Evolutionary conservation across 1,140 invertebrate species (phyloP).

Genomic region (Tribolium castaneum): DNA sequence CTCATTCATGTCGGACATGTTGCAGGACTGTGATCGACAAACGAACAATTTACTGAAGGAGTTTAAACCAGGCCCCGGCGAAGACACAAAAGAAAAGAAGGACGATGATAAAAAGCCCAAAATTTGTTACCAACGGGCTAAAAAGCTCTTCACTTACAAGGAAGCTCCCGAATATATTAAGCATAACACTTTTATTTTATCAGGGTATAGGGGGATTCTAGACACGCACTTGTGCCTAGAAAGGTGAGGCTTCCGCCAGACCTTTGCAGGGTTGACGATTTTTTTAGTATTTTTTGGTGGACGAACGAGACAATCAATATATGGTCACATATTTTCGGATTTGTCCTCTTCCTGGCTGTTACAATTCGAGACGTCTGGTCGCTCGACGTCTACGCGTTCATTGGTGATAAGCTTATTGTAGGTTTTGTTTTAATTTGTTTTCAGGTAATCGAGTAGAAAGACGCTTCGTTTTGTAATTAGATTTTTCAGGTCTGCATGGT

Average conservation of each 20-base stretch:
- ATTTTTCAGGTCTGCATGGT: constrained; percentile 89
- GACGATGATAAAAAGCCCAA: constrained; percentile 7
- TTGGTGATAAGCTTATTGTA: constrained; percentile 87
- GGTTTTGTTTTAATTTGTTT: constrained; percentile 86
- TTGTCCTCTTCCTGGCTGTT: constrained; percentile 86
- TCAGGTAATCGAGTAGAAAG: constrained; percentile 70
- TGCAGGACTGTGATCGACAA: constrained; percentile 16
- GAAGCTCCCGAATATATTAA: constrained; percentile 82
- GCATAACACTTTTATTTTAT: constrained; percentile 76
- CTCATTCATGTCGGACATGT: background rate
- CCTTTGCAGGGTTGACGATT: background rate
- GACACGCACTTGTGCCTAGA: constrained; percentile 86
- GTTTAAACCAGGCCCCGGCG: constrained; percentile 40
- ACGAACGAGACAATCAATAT: constrained; percentile 98
- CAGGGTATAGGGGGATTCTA: constrained; percentile 80
- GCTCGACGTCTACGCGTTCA: constrained; percentile 80
- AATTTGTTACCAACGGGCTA: constrained; percentile 64
- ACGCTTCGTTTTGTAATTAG: background rate
- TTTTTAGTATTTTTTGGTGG: constrained; percentile 91
- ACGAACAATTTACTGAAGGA: background rate
- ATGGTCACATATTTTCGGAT: constrained; percentile 95
- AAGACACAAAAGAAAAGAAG: background rate
- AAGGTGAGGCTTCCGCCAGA: constrained; percentile 70
- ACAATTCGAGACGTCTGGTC: constrained; percentile 87
- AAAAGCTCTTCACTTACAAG: constrained; percentile 66